These are phyloP conservation scores for Sebastes matsubarae DNA, from an alignment of 2,797 vertebrate genomes.

Conservation along the genomic window DNA sequence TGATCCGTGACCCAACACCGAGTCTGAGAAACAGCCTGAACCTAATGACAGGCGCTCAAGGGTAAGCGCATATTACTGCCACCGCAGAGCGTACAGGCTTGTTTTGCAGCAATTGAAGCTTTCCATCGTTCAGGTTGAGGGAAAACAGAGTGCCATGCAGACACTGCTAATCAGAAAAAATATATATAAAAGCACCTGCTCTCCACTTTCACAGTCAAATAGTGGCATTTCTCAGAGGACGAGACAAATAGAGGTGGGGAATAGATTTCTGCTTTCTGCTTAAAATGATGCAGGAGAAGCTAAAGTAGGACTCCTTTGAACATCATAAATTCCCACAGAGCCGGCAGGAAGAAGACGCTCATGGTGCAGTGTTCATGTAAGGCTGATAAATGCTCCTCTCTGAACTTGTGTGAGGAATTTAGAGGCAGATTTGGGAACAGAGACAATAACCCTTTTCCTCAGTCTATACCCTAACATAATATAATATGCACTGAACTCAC, in stretches of 20 bases:
- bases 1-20: neutral
- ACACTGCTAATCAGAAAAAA: slow-evolving; percentile 19
- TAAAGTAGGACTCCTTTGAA: slow-evolving; percentile 65
- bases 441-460: slow-evolving; percentile 12
- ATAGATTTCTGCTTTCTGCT: slow-evolving; percentile 28
- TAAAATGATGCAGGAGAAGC: slow-evolving; percentile 32
- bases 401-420: slow-evolving; percentile 41
- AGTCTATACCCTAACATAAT: neutral
- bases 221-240: slow-evolving; percentile 13
- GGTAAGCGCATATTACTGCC: slow-evolving; percentile 18
- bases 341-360: slow-evolving; percentile 53
- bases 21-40: neutral
- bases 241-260: slow-evolving; percentile 2
- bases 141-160: neutral
- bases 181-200: slow-evolving; percentile 19
- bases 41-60: slow-evolving; percentile 3
- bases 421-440: slow-evolving; percentile 34
- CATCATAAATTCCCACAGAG: slow-evolving; percentile 60
- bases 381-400: slow-evolving; percentile 52
- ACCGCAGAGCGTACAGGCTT: slow-evolving; percentile 17
- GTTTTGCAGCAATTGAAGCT: slow-evolving; percentile 12
- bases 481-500: slow-evolving; percentile 4
- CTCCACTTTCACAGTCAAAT: slow-evolving; percentile 18
- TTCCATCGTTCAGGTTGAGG: neutral
- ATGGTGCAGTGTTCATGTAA: slow-evolving; percentile 43